phyloP scores from a whole-genome alignment of 2,797 vertebrate genomes.

The Gorsachius magnificus region DNA sequence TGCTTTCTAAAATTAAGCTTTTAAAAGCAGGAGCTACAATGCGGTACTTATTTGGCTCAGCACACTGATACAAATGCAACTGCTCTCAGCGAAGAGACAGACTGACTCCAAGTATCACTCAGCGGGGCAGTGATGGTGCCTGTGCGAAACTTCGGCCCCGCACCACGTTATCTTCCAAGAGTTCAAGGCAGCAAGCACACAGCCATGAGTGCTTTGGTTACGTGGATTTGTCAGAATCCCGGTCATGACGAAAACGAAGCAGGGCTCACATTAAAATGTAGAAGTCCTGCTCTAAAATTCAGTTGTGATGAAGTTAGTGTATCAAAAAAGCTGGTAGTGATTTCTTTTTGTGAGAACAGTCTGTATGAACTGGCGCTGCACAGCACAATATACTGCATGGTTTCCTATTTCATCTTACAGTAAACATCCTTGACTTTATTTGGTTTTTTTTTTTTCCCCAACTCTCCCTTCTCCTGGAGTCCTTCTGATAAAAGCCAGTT shows the following conservation, averaged over 20 bases:
- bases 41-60: background rate
- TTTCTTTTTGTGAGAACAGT: background rate
- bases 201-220: background rate
- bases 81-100: background rate
- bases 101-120: background rate
- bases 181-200: fast-evolving
- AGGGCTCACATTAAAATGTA: background rate
- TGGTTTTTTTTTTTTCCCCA: background rate
- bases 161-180: background rate
- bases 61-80: background rate
- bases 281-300: background rate
- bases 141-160: background rate
- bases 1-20: background rate
- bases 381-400: background rate
- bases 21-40: background rate
- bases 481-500: background rate
- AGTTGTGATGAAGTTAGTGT: background rate
- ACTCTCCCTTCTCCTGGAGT: background rate
- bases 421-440: background rate
- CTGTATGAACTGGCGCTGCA: background rate
- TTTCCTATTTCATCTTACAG: background rate
- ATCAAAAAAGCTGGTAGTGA: background rate
- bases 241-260: background rate
- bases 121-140: background rate
- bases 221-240: background rate